Evolutionary conservation across 2,888 invertebrate genomes (phyloP).

Genomic region (Dicyrtomina minuta): DNA sequence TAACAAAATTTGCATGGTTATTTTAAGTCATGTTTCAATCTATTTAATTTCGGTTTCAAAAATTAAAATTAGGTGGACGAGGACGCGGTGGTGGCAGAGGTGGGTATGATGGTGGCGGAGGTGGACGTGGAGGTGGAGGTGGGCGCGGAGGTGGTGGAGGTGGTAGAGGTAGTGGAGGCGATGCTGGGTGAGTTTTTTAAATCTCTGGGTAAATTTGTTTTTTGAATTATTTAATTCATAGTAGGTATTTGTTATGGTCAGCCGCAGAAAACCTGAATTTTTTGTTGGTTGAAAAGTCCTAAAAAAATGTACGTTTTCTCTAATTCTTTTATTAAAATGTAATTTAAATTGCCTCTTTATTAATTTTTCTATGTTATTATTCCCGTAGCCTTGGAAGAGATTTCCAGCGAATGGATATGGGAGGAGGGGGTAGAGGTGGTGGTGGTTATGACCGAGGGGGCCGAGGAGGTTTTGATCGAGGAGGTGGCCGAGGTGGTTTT

Average conservation of each 20-base stretch:
- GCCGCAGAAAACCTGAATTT: not conserved
- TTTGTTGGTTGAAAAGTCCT: not conserved
- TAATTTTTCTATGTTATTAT: not conserved
- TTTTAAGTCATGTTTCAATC: no score
- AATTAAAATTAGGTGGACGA: not conserved
- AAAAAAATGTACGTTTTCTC: not conserved
- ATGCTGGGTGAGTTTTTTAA: not conserved
- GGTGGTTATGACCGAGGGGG: not conserved
- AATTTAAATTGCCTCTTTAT: not conserved
- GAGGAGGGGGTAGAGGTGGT: not conserved
- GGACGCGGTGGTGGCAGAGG: constrained; percentile 7
- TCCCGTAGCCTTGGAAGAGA: not conserved
- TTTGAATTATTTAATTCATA: not conserved
- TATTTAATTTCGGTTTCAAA: no score
- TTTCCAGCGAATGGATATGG: constrained; percentile 3
- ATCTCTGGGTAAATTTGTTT: not conserved
- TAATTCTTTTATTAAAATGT: no score
- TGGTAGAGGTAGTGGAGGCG: constrained; percentile 9
- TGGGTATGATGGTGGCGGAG: not conserved
- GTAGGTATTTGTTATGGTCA: not conserved
- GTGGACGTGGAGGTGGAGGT: constrained; percentile 13
- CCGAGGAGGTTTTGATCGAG: constrained; percentile 8
- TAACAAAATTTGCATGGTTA: no score
- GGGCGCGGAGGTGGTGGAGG: constrained; percentile 11
- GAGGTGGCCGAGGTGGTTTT: constrained; percentile 5